These are phyloP conservation scores for Leptopilina boulardi DNA, from an alignment of 1,140 invertebrate genomes.

Conservation along the genomic window DNA sequence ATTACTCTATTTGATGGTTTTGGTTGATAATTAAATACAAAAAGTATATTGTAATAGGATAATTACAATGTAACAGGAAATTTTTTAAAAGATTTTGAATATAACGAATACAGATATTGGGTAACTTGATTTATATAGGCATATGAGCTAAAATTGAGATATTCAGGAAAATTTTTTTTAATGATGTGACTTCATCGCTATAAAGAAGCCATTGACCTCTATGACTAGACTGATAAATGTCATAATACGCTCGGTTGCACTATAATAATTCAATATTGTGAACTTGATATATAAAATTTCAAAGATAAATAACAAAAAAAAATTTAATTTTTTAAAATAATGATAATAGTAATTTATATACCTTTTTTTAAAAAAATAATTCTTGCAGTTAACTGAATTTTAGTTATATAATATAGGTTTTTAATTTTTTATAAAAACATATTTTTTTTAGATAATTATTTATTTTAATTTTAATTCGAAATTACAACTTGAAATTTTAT, in stretches of 20 bases:
- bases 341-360: too few species aligned
- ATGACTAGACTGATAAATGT: neutral
- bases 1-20: neutral
- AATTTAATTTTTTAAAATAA: conserved; percentile 36
- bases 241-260: conserved; percentile 14
- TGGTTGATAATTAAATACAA: neutral
- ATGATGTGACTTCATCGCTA: neutral
- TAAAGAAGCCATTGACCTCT: neutral
- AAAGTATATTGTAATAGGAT: neutral
- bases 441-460: too few species aligned
- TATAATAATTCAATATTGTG: conserved; percentile 40
- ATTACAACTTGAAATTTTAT: too few species aligned
- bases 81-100: neutral
- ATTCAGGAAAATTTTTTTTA: neutral
- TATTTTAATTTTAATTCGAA: too few species aligned
- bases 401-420: too few species aligned
- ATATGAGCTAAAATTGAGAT: neutral
- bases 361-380: too few species aligned
- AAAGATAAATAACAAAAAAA: conserved; percentile 10
- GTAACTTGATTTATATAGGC: neutral
- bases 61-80: neutral
- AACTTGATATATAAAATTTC: neutral
- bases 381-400: too few species aligned
- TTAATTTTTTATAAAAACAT: too few species aligned
- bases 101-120: neutral